Evolutionary conservation across 2,888 invertebrate species (phyloP).

Genomic region (Peribatodes rhomboidaria): DNA sequence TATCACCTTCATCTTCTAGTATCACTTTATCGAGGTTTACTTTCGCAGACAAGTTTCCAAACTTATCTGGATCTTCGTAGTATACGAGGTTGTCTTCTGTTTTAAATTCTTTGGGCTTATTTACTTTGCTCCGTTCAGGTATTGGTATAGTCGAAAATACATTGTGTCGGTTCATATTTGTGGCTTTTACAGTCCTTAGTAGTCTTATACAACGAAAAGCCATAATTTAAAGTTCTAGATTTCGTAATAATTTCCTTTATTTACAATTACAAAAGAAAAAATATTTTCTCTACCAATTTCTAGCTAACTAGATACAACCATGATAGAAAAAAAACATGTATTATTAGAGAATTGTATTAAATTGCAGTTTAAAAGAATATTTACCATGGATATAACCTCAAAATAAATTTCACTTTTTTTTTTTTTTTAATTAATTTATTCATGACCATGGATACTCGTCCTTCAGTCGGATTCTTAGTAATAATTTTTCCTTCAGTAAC

Average conservation of each 20-base stretch:
- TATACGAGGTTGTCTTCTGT: conserved; percentile 69
- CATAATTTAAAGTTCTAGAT: conserved; percentile 50
- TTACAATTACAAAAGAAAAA: neutral
- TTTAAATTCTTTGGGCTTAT: conserved; percentile 59
- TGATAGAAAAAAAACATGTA: no score
- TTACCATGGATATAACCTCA: no score
- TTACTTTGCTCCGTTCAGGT: conserved; percentile 51
- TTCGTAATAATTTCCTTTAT: no score
- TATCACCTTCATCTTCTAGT: conserved; percentile 85
- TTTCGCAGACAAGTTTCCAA: conserved; percentile 80
- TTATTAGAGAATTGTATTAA: no score
- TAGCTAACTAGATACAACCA: no score
- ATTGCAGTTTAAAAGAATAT: no score
- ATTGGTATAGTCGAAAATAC: conserved; percentile 51
- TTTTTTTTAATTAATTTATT: no score
- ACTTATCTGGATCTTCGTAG: conserved; percentile 86
- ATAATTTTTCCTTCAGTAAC: no score
- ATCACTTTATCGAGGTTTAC: conserved; percentile 55
- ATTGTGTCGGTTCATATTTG: conserved; percentile 53
- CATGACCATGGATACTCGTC: no score
- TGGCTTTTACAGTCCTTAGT: conserved; percentile 56
- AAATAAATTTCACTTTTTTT: no score
- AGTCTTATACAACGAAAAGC: conserved; percentile 63
- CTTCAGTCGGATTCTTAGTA: no score
- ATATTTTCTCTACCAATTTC: no score